Evolutionary conservation across 1,140 invertebrate genomes (phyloP).

Genomic region (Hypothenemus hampei): DNA sequence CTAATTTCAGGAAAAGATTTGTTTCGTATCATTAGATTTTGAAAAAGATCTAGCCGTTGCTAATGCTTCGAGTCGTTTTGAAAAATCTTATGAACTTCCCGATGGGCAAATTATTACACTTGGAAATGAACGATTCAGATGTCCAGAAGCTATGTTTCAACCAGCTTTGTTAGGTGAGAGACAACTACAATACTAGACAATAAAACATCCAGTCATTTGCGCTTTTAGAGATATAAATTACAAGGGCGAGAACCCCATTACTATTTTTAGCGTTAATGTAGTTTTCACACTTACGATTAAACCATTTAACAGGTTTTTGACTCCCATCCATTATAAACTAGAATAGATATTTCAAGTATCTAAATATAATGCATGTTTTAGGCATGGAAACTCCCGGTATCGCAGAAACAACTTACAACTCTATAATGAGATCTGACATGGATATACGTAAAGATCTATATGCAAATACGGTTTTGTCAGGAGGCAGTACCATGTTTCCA

Average conservation of each 20-base stretch:
- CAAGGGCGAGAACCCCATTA: too few relatives aligned
- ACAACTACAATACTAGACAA: too few relatives aligned
- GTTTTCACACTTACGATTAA: too few relatives aligned
- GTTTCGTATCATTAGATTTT: slow-evolving; percentile 69
- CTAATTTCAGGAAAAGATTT: slow-evolving; percentile 56
- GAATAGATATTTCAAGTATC: too few relatives aligned
- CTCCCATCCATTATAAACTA: too few relatives aligned
- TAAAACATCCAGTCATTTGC: too few relatives aligned
- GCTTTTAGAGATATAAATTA: too few relatives aligned
- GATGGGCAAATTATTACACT: slow-evolving; percentile 80
- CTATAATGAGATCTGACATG: slow-evolving; percentile 78
- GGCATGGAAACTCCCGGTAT: slow-evolving; percentile 72
- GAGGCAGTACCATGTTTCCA: slow-evolving; percentile 83
- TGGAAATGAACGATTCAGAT: slow-evolving; percentile 80
- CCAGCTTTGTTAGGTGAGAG: slow-evolving; percentile 57
- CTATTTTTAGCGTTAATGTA: too few relatives aligned
- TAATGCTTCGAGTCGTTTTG: slow-evolving; percentile 63
- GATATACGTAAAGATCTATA: slow-evolving; percentile 81
- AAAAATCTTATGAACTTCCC: slow-evolving; percentile 73
- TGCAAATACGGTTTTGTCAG: slow-evolving; percentile 77
- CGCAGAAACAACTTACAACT: slow-evolving; percentile 76
- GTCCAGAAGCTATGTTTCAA: slow-evolving; percentile 82
- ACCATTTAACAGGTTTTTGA: too few relatives aligned
- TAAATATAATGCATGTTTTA: too few relatives aligned
- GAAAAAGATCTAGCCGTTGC: slow-evolving; percentile 52